Percentiles rank a stretch among this genome's conserved stretches.
Conservation (phyloP, 2,888 invertebrate species). For the Helicoverpa assulta region DNA sequence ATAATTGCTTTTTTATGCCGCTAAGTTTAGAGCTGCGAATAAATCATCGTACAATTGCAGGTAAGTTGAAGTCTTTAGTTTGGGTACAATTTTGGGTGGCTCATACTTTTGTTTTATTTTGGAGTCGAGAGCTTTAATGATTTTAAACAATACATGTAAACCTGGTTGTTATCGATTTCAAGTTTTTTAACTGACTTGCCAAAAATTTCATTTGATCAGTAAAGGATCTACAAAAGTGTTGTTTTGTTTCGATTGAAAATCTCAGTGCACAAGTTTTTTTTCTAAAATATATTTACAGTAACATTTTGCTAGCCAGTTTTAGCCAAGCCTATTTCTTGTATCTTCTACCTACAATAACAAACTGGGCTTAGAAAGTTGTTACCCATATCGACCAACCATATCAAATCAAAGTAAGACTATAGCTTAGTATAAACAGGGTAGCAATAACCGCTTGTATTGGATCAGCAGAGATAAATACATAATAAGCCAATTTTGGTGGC, state of each 20-base stretch:
- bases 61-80: slow-evolving; percentile 23
- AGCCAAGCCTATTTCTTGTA: too few relatives aligned
- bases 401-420: slow-evolving; percentile 33
- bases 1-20: slow-evolving; percentile 87
- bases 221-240: too few relatives aligned
- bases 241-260: too few relatives aligned
- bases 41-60: slow-evolving; percentile 63
- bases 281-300: too few relatives aligned
- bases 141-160: too few relatives aligned
- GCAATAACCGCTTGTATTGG: slow-evolving; percentile 83
- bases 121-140: not conserved
- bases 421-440: slow-evolving; percentile 58
- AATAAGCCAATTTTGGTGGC: too few relatives aligned
- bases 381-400: not conserved
- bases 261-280: too few relatives aligned
- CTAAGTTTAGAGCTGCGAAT: slow-evolving; percentile 76
- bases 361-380: not conserved
- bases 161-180: too few relatives aligned
- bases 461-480: slow-evolving; percentile 83
- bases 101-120: slow-evolving; percentile 9
- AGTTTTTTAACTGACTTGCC: too few relatives aligned
- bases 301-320: too few relatives aligned
- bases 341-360: not conserved
- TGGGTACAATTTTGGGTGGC: slow-evolving; percentile 13
- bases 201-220: too few relatives aligned